Evolutionary conservation across 2,888 invertebrate species (phyloP).

Genomic region (Hyposoter dolosus): DNA sequence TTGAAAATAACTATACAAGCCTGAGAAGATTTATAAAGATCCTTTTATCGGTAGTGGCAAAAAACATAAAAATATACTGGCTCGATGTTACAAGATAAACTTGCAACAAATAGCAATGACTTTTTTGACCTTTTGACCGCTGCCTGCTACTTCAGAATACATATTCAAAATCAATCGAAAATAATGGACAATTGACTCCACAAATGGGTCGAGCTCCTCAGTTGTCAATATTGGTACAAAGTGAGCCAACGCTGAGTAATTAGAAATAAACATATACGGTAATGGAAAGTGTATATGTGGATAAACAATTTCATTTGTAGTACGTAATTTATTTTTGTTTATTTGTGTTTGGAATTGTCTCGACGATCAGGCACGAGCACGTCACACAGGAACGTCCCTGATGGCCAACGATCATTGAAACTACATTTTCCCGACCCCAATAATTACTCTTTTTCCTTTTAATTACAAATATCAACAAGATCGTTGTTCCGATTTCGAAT

Average conservation of each 20-base stretch:
- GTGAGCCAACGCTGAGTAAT: background rate
- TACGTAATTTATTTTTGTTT: background rate
- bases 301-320: background rate
- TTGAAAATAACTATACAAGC: conserved; percentile 17
- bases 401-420: background rate
- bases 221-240: background rate
- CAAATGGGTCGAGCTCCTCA: background rate
- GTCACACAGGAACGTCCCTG: background rate
- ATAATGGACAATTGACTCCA: background rate
- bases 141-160: background rate
- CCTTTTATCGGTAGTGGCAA: background rate
- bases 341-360: background rate
- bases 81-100: background rate
- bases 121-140: background rate
- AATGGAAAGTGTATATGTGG: background rate
- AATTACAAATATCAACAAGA: background rate
- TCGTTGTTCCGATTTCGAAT: background rate
- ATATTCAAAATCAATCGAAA: background rate
- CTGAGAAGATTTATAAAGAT: conserved; percentile 13
- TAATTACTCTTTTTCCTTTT: background rate
- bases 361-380: background rate
- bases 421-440: background rate
- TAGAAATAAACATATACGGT: background rate
- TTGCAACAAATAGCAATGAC: background rate
- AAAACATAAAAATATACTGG: background rate